Evolutionary conservation across 2,888 invertebrate genomes (phyloP), one percentile per base, ranked within the genome.

Genomic region (Nemotelus nigrinus): DNA sequence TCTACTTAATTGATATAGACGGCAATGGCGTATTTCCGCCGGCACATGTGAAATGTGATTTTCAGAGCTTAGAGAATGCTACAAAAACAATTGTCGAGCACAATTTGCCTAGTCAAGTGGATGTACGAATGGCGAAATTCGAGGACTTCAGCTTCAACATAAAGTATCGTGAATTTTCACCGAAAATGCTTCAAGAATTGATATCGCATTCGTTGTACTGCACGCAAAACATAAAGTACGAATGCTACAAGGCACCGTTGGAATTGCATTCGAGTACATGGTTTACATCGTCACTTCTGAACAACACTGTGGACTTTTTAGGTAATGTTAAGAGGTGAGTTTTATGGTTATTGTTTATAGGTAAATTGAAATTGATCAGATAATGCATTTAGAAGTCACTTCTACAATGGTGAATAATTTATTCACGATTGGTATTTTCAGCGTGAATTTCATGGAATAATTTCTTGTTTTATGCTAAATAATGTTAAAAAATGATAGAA

Each of bases 11-110:
- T 82, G 97, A 98, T 84, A 96, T 97, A 76, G 97, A 98, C 84
- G 96, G 97, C 0, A 96, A 96, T 84, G 97, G 97, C 0, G 92
- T 94, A 78, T 95, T 96, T 84, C 96, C 96, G 2, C 97, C 97
- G 0, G 95, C 96, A 0, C 93, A 95, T 83, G 97, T 97, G 0
- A 93, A 95, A 83, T 98, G 97, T 85, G 95, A 96, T 84, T 97
- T 97, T 85, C 96, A 95, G 84, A 93, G 93, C 60, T 90, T 94
- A 82, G 95, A 95, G 79, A 95, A 95, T 84, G 90, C 92, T 0
- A 94, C 95, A 0, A 96, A 96, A 81, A 94, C 93, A 3, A 95
- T 96, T 81, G 96, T 97, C 0, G 96, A 96, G 84, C 96, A 96
- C 84, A 96, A 96, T 88, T 87, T 97, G 58, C 96, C 95, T 0